These are phyloP conservation scores for Notodonta dromedarius DNA, from an alignment of 2,888 invertebrate genomes.

Conservation along the genomic window DNA sequence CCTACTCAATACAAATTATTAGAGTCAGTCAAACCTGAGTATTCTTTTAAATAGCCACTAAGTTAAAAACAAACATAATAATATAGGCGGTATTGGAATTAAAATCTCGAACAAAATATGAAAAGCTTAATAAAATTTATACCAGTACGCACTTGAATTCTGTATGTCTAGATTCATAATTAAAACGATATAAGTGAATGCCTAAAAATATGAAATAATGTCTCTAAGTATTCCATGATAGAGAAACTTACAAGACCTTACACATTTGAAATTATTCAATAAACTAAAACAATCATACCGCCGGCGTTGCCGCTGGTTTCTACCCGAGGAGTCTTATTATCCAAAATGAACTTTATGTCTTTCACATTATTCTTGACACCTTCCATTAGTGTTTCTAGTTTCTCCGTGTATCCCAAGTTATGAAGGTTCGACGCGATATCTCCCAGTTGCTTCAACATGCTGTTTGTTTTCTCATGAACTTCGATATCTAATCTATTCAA, in stretches of 20 bases:
- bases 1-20: no score
- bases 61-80: no score
- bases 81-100: no score
- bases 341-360: slow-evolving; percentile 55
- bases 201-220: not conserved
- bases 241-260: slow-evolving; percentile 8
- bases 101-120: no score
- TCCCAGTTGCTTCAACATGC: slow-evolving; percentile 61
- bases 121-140: no score
- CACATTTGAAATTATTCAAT: slow-evolving; percentile 8
- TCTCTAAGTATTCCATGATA: slow-evolving; percentile 14
- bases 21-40: no score
- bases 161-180: no score
- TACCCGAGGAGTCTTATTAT: slow-evolving; percentile 36
- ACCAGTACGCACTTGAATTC: no score
- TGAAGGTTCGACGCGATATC: slow-evolving; percentile 53
- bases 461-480: slow-evolving; percentile 73
- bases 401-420: slow-evolving; percentile 43
- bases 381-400: slow-evolving; percentile 50
- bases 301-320: slow-evolving; percentile 11
- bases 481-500: slow-evolving; percentile 74
- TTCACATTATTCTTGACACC: slow-evolving; percentile 54
- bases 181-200: no score
- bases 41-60: no score
- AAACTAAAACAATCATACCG: slow-evolving; percentile 18